Evolutionary conservation across 1,140 invertebrate genomes (phyloP), one percentile per base, ranked within the genome.

Genomic region (Piezodorus guildinii): DNA sequence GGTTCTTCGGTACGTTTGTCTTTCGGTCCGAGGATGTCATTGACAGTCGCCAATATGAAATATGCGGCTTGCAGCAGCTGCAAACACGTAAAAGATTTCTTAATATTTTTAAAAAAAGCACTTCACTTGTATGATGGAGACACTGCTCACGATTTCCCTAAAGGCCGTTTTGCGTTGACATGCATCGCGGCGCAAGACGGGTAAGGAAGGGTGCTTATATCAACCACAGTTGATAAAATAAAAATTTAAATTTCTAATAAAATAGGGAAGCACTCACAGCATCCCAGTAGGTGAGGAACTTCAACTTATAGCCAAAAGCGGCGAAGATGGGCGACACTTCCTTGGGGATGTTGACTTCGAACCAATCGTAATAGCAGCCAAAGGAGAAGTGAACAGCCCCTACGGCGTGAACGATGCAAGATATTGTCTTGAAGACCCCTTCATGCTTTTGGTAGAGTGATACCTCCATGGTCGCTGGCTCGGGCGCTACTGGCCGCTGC

Each of bases 261-360:
- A 30, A 30, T 4, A 30, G 27, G 27, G 27, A 8, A 30, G 27
- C 75, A 83, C 85, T 81, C 81, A 94, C 89, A 75, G 84, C 86
- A 80, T 90, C 79, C 79, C 88, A 84, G 71, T 87, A 90, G 23
- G 91, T 93, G 62, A 94, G 79, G 75, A 86, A 94, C 77, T 91
- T 92, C 65, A 92, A 85, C 77, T 91, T 92, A 68, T 87, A 86
- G 62, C 84, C 88, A 73, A 74, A 81, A 30, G 73, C 74, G 3
- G 64, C 64, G 62, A 67, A 69, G 44, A 73, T 71, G 62, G 76
- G 78, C 63, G 72, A 71, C 16, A 78, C 76, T 67, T 72, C 73
- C 19, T 66, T 62, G 14, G 87, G 87, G 58, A 88, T 76, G 62
- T 79, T 75, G 21, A 87, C 86, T 71, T 83, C 83, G 61, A 69